Percentiles rank a stretch among this genome's conserved stretches.
Conservation (phyloP, 2,797 vertebrate species). For the Nothura maculosa region DNA sequence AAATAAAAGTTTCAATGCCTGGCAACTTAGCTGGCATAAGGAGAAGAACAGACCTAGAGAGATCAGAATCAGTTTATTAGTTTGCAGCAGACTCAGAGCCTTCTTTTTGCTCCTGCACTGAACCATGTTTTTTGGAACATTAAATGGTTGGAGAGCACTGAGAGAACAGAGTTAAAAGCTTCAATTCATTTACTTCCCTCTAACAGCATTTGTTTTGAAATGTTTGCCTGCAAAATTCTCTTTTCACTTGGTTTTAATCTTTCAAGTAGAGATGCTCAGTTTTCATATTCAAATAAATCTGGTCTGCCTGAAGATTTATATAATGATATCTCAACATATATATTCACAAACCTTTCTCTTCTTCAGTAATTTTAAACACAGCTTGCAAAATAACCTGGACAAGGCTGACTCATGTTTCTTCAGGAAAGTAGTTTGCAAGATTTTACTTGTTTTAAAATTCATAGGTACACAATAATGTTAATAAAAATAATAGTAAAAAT, state of each 20-base stretch:
- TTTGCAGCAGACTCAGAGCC: neutral
- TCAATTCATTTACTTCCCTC: neutral
- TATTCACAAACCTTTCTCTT: neutral
- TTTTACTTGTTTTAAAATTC: neutral
- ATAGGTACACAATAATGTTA: neutral
- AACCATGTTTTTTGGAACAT: neutral
- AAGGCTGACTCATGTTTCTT: neutral
- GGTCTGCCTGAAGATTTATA: neutral
- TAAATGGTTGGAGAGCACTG: neutral
- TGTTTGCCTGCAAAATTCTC: neutral
- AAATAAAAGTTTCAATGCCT: neutral
- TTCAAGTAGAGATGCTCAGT: neutral
- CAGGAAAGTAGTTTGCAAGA: neutral
- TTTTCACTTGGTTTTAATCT: neutral
- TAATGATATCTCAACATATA: neutral
- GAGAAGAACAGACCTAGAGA: neutral
- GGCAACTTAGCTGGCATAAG: neutral
- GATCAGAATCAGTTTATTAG: neutral
- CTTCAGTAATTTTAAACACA: neutral
- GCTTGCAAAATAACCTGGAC: neutral
- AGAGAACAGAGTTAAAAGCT: neutral
- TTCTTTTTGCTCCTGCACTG: neutral
- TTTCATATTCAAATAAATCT: neutral
- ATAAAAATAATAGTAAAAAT: neutral
- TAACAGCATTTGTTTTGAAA: neutral